A percentile compares a stretch with the other conserved stretches of the same genome.
Evolutionary conservation across 1,140 invertebrate genomes (phyloP).

Genomic region (Drosophila pachea): DNA sequence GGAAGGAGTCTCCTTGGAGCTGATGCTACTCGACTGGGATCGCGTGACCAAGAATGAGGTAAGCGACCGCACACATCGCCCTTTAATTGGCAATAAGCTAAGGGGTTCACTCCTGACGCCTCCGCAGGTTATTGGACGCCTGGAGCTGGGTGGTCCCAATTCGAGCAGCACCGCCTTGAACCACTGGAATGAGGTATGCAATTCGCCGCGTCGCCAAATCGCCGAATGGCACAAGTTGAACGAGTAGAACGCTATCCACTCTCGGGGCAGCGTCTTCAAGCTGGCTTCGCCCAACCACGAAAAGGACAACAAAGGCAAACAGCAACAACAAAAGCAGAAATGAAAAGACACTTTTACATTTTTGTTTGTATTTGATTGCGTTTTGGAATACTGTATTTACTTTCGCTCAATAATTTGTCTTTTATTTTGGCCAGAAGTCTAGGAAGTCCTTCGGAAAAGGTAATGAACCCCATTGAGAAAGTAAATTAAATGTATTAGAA

Average conservation of each 20-base stretch:
- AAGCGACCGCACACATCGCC: conserved; percentile 38
- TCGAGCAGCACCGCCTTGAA: conserved; percentile 89
- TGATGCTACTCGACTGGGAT: conserved; percentile 97
- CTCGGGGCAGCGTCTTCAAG: conserved; percentile 40
- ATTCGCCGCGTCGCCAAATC: conserved; percentile 96
- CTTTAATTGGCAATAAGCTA: conserved; percentile 15
- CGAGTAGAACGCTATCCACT: conserved; percentile 82
- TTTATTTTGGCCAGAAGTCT: conserved; percentile 4
- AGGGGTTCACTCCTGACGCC: conserved; percentile 1
- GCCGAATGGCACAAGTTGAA: conserved; percentile 98
- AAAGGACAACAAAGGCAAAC: conserved; percentile 18
- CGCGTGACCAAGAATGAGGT: conserved; percentile 98
- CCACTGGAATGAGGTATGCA: conserved; percentile 98
- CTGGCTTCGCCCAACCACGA: conserved; percentile 46
- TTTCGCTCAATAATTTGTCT: conserved; percentile 26
- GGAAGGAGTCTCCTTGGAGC: conserved; percentile 93
- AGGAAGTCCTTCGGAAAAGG: not conserved
- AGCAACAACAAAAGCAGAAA: conserved; percentile 15
- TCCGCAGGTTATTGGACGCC: conserved; percentile 91
- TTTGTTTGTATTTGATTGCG: not conserved
- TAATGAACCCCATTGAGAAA: conserved; percentile 14
- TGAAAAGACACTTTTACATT: conserved; percentile 13
- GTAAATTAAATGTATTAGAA: conserved; percentile 75
- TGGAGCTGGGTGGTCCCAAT: conserved; percentile 92
- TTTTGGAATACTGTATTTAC: not conserved